These are phyloP conservation scores for Anomalospiza imberbis DNA, from an alignment of 2,797 vertebrate genomes.

Conservation along the genomic window DNA sequence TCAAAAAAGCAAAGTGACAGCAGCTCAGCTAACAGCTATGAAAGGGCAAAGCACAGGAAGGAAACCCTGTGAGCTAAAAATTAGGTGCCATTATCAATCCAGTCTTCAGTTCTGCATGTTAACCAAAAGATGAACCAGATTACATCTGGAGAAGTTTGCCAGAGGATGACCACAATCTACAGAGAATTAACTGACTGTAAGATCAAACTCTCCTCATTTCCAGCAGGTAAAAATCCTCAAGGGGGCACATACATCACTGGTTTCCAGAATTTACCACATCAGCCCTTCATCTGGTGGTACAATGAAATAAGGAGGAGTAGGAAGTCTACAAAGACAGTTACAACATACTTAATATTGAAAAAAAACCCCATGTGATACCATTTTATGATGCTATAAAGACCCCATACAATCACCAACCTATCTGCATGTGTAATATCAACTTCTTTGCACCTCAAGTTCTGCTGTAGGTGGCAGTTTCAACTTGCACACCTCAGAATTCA, in stretches of 20 bases:
- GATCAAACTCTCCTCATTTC: not conserved
- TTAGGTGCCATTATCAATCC: not conserved
- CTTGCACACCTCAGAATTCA: not conserved
- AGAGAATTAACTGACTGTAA: not conserved
- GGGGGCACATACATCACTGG: fast-evolving
- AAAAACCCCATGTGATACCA: not conserved
- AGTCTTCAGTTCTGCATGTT: not conserved
- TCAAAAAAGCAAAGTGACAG: not conserved
- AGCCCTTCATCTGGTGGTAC: not conserved
- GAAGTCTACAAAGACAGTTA: not conserved
- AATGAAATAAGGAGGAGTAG: not conserved
- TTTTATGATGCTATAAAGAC: not conserved
- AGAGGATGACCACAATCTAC: not conserved
- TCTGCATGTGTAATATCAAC: not conserved
- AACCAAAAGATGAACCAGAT: not conserved
- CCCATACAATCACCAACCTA: not conserved
- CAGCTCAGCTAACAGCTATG: not conserved
- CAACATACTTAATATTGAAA: not conserved
- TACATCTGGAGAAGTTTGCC: not conserved
- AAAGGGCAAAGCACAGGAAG: not conserved
- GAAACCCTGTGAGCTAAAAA: not conserved
- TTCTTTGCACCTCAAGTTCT: not conserved
- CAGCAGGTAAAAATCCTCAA: not conserved
- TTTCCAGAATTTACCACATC: not conserved
- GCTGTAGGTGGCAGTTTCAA: not conserved